phyloP scores from a whole-genome alignment of 35 echinoderm and acorn worm genomes.

The Apostichopus californicus region DNA sequence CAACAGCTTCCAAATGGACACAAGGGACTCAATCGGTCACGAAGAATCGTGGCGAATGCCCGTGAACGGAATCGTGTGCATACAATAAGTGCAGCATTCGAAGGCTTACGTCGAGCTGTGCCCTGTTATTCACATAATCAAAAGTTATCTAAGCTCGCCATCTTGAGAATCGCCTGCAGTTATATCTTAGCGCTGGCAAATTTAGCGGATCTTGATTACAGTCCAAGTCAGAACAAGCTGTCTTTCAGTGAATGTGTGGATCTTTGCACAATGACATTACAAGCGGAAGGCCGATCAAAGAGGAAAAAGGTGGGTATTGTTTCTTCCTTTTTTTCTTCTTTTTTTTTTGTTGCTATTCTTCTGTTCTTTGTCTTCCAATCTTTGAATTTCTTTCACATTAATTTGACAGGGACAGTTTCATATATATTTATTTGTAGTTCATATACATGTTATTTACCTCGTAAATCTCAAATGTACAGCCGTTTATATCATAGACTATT shows the following conservation, averaged over 20 bases:
- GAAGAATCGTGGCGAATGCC: constrained; percentile 93
- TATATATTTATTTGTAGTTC: too few species aligned
- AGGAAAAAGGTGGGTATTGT: constrained; percentile 78
- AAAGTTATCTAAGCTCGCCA: constrained; percentile 96
- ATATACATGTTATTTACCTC: too few species aligned
- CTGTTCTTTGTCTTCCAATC: too few species aligned
- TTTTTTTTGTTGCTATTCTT: too few species aligned
- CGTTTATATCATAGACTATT: too few species aligned
- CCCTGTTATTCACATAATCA: constrained; percentile 99
- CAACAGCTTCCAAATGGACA: constrained; percentile 46
- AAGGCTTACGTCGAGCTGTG: constrained; percentile 93
- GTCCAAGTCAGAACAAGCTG: constrained; percentile 65
- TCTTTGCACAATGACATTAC: constrained; percentile 87
- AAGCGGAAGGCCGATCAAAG: constrained; percentile 93
- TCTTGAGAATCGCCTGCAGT: constrained; percentile 95
- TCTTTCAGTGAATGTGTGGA: constrained; percentile 93
- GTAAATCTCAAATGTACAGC: too few species aligned
- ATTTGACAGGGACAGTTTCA: too few species aligned
- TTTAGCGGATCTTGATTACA: constrained; percentile 90
- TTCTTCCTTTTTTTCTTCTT: too few species aligned
- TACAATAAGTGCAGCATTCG: constrained; percentile 97
- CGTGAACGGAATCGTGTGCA: constrained; percentile 94
- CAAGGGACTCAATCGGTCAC: constrained; percentile 86
- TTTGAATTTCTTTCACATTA: too few species aligned
- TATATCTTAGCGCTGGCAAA: constrained; percentile 93